Evolutionary conservation across 53 echinoderm and acorn worm genomes (phyloP), one percentile per base, ranked within the genome.

Genomic region (Hippasteria phrygiana): DNA sequence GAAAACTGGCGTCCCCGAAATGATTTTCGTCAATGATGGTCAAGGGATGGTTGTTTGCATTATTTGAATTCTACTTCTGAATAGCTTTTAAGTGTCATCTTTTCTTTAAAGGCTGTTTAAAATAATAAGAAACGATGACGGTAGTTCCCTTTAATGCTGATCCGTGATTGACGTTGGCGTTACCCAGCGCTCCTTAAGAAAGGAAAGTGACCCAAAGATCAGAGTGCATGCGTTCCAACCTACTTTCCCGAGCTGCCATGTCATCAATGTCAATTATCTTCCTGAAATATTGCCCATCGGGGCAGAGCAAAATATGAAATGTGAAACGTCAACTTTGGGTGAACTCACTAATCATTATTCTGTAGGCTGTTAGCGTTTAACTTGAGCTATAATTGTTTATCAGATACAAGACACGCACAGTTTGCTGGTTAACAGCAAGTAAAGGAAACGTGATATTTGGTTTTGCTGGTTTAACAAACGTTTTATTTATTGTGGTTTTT

Each of bases 281-380:
- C 71, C n/a, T 85, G 71, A 85, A 85, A 70, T 85, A 85, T 39
- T 53, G 85, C 38, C 85, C 71, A 70, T 38, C 54, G 70, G 85
- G 51, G 85, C 48, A 67, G 2, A 48, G 47, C 10, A 47, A 40
- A 69, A 20, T 46, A 51, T 70, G 51, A 37, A 69, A 46, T 38
- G 34, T 71, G 70, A 71, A 70, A 71, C 69, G 29, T 69, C 70
- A 67, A 69, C 69, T 71, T 50, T 34, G 32, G 9, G 71, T 46
- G 85, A 85, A 36, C 51, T 36, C 45, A 10, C 78, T 16, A 42
- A n/a, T 22, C 20, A 78, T 78, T 38, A 56, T 55, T 56, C 38
- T 24, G 78, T 17, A 11, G n/a, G 73, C 73, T 42, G 67, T 28
- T 31, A 11, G 36, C 34, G 67, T 63, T 35, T 67, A 35, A 31